A percentile compares a stretch with the other conserved stretches of the same genome.
phyloP scores from a whole-genome alignment of 2,797 vertebrate species.

The Myiotriccus ornatus region DNA sequence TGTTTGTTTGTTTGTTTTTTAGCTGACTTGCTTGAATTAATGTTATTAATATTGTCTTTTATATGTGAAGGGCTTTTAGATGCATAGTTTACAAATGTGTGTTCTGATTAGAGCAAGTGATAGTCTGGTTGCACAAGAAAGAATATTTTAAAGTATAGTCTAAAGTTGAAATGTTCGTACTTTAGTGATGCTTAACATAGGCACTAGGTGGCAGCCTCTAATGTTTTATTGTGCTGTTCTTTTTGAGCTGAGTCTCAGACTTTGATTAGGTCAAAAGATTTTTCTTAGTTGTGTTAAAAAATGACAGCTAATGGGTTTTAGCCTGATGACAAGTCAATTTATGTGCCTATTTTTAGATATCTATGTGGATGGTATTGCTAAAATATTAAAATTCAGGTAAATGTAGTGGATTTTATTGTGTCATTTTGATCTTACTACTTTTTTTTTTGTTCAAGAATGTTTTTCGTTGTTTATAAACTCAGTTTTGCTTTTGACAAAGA shows the following conservation, averaged over 20 bases:
- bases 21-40: background rate
- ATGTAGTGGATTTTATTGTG: background rate
- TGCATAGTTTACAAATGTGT: background rate
- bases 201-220: slow-evolving; percentile 59
- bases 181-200: background rate
- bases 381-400: background rate
- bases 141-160: background rate
- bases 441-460: background rate
- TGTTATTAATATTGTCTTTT: background rate
- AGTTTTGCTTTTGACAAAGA: background rate
- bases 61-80: background rate
- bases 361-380: background rate
- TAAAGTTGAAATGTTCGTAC: background rate
- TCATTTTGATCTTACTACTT: background rate
- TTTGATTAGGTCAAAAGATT: background rate
- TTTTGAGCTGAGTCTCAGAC: background rate
- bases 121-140: background rate
- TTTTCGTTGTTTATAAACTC: background rate
- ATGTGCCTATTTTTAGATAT: background rate
- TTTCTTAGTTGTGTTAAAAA: background rate
- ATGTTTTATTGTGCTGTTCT: background rate
- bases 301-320: background rate
- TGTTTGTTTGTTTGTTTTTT: background rate
- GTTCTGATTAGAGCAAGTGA: background rate
- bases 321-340: background rate